Evolutionary conservation across 2,113 vertebrate species (phyloP).

Genomic region (Nipponia nippon): DNA sequence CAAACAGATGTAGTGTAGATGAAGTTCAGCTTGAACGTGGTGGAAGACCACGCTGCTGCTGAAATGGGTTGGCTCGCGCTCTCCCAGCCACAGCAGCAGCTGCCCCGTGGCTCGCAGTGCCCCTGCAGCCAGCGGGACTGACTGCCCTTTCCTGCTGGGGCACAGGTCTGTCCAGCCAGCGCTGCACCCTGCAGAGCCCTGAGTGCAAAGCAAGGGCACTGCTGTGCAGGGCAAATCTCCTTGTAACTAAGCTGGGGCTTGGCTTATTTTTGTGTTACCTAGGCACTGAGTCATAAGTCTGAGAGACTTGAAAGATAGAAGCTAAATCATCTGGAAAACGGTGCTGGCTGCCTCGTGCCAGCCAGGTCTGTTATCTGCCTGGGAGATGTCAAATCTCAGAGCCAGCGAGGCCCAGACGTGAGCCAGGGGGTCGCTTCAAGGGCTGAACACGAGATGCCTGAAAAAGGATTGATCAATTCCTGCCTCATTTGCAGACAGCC

Average conservation of each 20-base stretch:
- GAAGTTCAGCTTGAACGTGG: not conserved
- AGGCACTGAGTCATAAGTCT: rapidly evolving
- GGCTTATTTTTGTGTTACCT: not conserved
- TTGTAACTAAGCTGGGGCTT: not conserved
- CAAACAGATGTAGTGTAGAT: rapidly evolving
- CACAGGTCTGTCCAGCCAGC: rapidly evolving
- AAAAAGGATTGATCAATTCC: not conserved
- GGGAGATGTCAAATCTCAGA: not conserved
- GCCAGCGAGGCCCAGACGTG: rapidly evolving
- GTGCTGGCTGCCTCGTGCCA: not conserved
- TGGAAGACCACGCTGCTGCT: not conserved
- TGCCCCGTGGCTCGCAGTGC: rapidly evolving
- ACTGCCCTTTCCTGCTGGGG: not conserved
- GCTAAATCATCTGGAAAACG: not conserved
- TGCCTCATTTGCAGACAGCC: not conserved
- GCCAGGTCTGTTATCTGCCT: rapidly evolving
- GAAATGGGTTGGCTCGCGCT: rapidly evolving
- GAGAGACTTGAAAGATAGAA: not conserved
- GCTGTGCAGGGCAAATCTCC: not conserved
- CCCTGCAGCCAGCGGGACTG: not conserved
- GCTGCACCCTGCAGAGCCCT: not conserved
- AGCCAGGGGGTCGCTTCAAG: not conserved
- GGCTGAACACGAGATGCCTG: not conserved
- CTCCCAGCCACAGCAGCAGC: not conserved
- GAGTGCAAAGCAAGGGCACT: rapidly evolving